Evolutionary conservation across 2,888 invertebrate genomes (phyloP).

Genomic region (Digitonthophagus gazella): DNA sequence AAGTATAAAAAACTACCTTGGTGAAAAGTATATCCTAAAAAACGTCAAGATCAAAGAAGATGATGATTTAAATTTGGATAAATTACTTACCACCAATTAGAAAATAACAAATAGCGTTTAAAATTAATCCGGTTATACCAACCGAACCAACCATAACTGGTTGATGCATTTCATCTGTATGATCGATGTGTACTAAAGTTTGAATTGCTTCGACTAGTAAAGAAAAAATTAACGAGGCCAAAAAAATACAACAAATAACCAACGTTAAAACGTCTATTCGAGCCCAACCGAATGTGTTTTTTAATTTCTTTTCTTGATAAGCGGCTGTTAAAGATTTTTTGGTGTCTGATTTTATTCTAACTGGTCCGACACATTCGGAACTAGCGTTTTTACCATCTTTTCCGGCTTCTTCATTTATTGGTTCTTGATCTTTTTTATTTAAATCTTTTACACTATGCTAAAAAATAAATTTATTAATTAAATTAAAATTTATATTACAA

Average conservation of each 20-base stretch:
- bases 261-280: conserved; percentile 84
- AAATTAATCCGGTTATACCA: conserved; percentile 67
- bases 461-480: conserved; percentile 26
- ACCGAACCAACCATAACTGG: conserved; percentile 72
- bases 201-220: conserved; percentile 79
- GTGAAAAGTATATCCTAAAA: conserved; percentile 64
- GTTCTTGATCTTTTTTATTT: conserved; percentile 25
- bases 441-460: conserved; percentile 44
- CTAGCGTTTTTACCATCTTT: not conserved
- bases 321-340: conserved; percentile 28
- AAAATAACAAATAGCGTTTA: conserved; percentile 77
- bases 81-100: conserved; percentile 68
- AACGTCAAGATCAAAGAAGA: conserved; percentile 13
- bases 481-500: not conserved
- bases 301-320: conserved; percentile 49
- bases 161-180: conserved; percentile 71
- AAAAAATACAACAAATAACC: conserved; percentile 76
- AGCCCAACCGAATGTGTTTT: conserved; percentile 92
- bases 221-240: conserved; percentile 80
- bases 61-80: conserved; percentile 7
- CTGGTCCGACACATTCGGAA: conserved; percentile 35
- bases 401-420: conserved; percentile 21
- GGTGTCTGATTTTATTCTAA: conserved; percentile 20
- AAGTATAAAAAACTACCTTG: conserved; percentile 69
- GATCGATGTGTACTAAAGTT: conserved; percentile 71